These are phyloP conservation scores for Pangasius larnaudii DNA, from an alignment of 2,797 vertebrate species.

Conservation along the genomic window DNA sequence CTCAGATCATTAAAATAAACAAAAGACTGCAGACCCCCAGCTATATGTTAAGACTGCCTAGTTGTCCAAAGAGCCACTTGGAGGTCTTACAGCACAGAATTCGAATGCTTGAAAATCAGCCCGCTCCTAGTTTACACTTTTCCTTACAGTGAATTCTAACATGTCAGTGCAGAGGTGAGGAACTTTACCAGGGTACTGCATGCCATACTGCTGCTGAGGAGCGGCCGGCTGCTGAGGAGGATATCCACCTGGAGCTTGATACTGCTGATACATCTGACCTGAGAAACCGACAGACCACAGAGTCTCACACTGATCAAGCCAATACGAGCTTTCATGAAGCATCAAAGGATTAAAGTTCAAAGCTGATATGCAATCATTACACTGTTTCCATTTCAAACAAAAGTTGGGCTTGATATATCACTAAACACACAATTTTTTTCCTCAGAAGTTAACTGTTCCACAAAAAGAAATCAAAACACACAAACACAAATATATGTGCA, in stretches of 20 bases:
- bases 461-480: slow-evolving; percentile 11
- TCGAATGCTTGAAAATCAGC: not conserved
- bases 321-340: not conserved
- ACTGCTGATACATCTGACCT: slow-evolving; percentile 98
- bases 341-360: not conserved
- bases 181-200: slow-evolving; percentile 95
- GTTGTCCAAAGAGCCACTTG: not conserved
- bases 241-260: slow-evolving; percentile 92
- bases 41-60: too few relatives aligned
- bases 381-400: not conserved
- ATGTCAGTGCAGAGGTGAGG: not conserved
- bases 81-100: not conserved
- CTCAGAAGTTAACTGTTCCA: not conserved
- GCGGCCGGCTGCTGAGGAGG: slow-evolving; percentile 84
- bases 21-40: not conserved
- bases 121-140: not conserved
- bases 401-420: not conserved
- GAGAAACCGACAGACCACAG: slow-evolving; percentile 46
- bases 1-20: not conserved
- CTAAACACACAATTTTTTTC: too few relatives aligned
- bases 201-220: slow-evolving; percentile 87
- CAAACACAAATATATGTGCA: not conserved
- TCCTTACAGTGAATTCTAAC: not conserved
- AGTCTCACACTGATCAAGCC: not conserved
- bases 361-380: not conserved